These are phyloP conservation scores for Origma solitaria DNA, from an alignment of 2,113 vertebrate species.

Conservation along the genomic window DNA sequence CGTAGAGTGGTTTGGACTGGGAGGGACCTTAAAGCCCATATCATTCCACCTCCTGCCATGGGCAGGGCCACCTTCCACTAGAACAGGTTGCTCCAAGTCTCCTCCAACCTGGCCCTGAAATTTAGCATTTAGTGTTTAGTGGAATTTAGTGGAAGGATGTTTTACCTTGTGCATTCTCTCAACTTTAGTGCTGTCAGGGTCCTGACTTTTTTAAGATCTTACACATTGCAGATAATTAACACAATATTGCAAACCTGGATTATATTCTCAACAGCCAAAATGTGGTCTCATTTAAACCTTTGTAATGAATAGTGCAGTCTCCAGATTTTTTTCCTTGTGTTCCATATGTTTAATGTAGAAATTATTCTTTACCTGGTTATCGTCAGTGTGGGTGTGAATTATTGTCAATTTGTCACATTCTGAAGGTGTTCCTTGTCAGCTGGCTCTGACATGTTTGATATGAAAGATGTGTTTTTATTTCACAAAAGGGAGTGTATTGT, in stretches of 20 bases:
- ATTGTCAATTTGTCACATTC: conserved; percentile 45
- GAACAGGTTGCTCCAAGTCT: not conserved
- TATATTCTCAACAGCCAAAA: not conserved
- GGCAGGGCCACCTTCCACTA: not conserved
- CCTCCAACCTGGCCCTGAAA: not conserved
- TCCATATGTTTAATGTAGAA: not conserved
- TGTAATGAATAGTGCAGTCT: not conserved
- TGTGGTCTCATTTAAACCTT: not conserved
- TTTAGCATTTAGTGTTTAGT: not conserved
- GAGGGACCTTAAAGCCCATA: not conserved
- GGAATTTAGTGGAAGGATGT: not conserved
- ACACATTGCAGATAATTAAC: not conserved
- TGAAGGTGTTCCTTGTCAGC: conserved; percentile 65
- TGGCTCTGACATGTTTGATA: conserved; percentile 52
- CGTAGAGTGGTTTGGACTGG: not conserved
- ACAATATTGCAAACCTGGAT: not conserved
- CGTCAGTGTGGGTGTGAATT: conserved; percentile 45
- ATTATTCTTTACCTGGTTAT: conserved; percentile 58
- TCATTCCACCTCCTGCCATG: not conserved
- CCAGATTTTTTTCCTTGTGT: not conserved
- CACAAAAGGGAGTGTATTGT: conserved; percentile 63
- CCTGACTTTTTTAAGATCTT: not conserved
- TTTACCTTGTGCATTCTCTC: not conserved
- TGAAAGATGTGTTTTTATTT: conserved; percentile 65
- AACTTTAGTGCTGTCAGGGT: not conserved